Evolutionary conservation across 1,140 invertebrate species (phyloP), one percentile per base, ranked within the genome.

Genomic region (Akabosia matsudoensis): DNA sequence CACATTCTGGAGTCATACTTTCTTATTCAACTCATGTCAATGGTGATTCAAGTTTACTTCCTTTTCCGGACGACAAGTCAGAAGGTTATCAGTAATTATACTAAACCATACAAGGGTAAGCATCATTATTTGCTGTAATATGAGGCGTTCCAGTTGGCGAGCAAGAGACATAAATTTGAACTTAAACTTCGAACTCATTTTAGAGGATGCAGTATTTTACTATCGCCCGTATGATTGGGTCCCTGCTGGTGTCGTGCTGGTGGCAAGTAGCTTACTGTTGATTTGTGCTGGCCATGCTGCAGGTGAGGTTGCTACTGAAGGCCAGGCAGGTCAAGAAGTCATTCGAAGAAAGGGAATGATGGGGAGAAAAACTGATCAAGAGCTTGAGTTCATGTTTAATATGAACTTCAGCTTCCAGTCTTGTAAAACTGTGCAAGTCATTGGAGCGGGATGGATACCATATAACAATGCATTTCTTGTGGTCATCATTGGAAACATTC

Each of bases 291-390:
- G 16, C 16, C 18, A 37, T 7, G 33, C 70, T 51, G 70, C 70
- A 34, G 70, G 33, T 1, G 2, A 56, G 4, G 76, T 81, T 0
- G 79, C 73, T 0, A 74, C 77, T 30, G 78, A 81, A 73, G 77
- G 76, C 0, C 70, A 79, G 51, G 78, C 78, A 10, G 79, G 79
- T n/a, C 28, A 77, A 28, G 79, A 81, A 33, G 71, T 81, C 14
- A 33, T 81, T 31, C 51, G 79, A 13, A n/a, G 78, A 37, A 77
- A 76, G 37, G 75, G 75, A 14, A 61, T 81, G 74, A 24, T 81
- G 0, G 78, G 78, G 0, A 22, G 79, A 56, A 73, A 54, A 24
- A 78, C 74, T 2, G 79, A 81, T 64, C 74, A 76, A 71, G 79
- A 81, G 45, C 33, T 81, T 0, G 74, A 74, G 52, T 81, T 81